Evolutionary conservation across 1,140 invertebrate genomes (phyloP), one percentile per base, ranked within the genome.

Genomic region (Ostrea edulis): DNA sequence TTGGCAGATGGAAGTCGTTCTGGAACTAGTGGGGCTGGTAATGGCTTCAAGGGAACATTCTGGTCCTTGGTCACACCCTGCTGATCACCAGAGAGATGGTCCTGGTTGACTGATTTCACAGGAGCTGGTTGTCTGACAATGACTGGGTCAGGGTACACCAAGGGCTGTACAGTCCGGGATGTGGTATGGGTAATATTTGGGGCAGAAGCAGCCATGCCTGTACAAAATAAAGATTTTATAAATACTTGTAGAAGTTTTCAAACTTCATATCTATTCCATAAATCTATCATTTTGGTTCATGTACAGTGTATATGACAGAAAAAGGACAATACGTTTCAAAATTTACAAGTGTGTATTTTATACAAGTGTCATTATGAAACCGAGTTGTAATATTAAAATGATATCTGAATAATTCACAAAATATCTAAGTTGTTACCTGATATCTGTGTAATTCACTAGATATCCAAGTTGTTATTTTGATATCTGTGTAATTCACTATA

Each of bases 11-110:
- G 87, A 29, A 89, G 62, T 9, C 86, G 71, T 35, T 91, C 90
- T 0, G 90, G 90, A 51, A 86, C 22, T 82, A 91, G 53, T 0
- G 90, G 90, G 17, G 85, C 62, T 1, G 90, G 90, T 2, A 91
- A 85, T 11, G 88, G 89, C 44, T 84, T 87, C 17, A 87, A 71
- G 9, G 87, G 88, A 35, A 52, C 20, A 17, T 55, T 85, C 12
- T 44, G 84, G 44, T 71, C 84, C 52, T 53, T 44, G 20, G 51
- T 44, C n/a, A 54, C 58, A 17, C 53, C 12, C 54, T 35, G 54
- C 22, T 85, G 83, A 20, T 85, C 54, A 20, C 25, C 55, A 58
- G 53, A 58, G 8, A 85, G 54, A 62, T 55, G 83, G 83, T 85
- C 55, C 8, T 35, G 82, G n/a, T 54, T 83, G 44, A 77, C 68